Conservation (phyloP, 2,888 invertebrate species). For the Eulithis prunata region DNA sequence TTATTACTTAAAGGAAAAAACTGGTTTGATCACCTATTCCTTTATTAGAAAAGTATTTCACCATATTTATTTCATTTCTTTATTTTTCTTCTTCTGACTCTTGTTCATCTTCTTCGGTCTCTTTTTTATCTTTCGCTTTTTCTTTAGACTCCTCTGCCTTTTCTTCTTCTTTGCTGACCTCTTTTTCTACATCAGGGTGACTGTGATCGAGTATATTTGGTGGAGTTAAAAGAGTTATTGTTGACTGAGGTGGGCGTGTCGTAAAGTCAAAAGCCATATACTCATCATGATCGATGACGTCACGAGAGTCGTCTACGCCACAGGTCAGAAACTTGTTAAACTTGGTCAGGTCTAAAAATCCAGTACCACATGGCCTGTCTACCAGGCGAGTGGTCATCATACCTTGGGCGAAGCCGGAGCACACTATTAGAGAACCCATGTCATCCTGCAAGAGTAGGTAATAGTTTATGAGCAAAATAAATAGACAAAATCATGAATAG, state of each 20-base stretch:
- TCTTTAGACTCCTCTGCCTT: conserved; percentile 1
- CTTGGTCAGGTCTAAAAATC: conserved; percentile 63
- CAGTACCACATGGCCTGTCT: conserved; percentile 74
- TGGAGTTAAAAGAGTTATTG: conserved; percentile 26
- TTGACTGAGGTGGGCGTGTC: conserved; percentile 27
- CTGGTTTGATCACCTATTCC: too few relatives aligned
- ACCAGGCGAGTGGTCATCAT: conserved; percentile 72
- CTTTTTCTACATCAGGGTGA: not conserved
- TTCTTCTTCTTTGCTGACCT: not conserved
- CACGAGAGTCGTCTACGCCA: conserved; percentile 73
- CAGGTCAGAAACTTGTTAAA: conserved; percentile 72
- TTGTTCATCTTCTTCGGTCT: not conserved
- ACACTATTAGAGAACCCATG: conserved; percentile 66
- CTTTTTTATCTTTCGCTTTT: not conserved
- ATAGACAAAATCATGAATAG: not conserved
- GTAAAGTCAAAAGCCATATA: conserved; percentile 52
- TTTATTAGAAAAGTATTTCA: too few relatives aligned
- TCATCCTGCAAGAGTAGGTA: conserved; percentile 65
- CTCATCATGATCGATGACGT: conserved; percentile 61
- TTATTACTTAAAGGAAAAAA: too few relatives aligned
- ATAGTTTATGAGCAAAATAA: not conserved
- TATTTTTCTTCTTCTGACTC: too few relatives aligned
- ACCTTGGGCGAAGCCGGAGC: conserved; percentile 65
- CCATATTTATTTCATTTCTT: not conserved
- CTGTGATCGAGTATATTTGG: not conserved